phyloP scores from a whole-genome alignment of 2,113 vertebrate genomes.

The Catagonus wagneri region DNA sequence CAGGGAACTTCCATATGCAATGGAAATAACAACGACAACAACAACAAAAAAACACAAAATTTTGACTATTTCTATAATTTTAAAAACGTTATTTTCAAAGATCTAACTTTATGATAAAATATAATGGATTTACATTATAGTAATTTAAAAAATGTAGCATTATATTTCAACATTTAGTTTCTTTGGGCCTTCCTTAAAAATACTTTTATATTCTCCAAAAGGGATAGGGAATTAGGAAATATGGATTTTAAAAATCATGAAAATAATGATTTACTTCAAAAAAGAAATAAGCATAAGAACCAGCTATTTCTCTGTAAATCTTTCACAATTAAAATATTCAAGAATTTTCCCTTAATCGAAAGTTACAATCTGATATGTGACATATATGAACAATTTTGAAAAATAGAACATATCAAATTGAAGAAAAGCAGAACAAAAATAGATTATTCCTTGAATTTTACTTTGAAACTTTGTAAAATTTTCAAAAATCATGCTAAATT shows the following conservation, averaged over 20 bases:
- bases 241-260: not conserved
- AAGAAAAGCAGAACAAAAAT: not conserved
- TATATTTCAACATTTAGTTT: not conserved
- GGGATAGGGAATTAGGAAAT: not conserved
- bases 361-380: not conserved
- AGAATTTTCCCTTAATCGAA: not conserved
- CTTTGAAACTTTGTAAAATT: slow-evolving; percentile 1
- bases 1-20: too few species aligned
- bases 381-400: not conserved
- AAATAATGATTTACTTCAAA: not conserved
- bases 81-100: not conserved
- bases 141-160: not conserved
- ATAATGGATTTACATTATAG: not conserved
- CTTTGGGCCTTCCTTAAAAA: not conserved
- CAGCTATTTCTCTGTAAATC: not conserved
- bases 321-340: not conserved
- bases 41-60: not conserved
- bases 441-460: not conserved
- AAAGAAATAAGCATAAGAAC: not conserved
- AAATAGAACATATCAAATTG: not conserved
- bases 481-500: slow-evolving; percentile 2
- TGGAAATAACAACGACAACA: too few species aligned
- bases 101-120: not conserved
- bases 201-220: not conserved
- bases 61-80: not conserved